Base-by-base conservation (phyloP, 2,888 invertebrate species). In the Halocaridina rubra region DNA sequence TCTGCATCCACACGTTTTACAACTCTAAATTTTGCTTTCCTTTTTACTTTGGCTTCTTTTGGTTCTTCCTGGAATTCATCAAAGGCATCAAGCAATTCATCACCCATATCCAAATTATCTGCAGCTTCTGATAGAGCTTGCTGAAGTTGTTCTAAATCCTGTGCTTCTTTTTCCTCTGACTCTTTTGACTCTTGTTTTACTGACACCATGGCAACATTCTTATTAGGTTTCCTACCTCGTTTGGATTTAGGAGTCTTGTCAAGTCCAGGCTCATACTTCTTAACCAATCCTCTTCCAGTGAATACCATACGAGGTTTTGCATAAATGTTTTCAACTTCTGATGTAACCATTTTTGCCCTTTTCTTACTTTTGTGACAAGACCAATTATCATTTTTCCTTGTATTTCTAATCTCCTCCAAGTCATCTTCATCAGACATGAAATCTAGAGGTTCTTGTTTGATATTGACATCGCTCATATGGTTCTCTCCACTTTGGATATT, bases 291-390 rank as follows among this genome's bases (percentile, higher is more conserved):
- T 39, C 64, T 71, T 3, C 85, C 85, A 7, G 85, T 85, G 72
- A 85, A 85, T 7, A 81, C 69, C 85, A 85, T 85, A 16, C 85
- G 85, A n/a, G 85, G 85, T 30, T 85, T 85, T 22, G 85, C 85
- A 69, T 85, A 85, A 7, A 85, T 74, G 46, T 85, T 85, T 24
- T 85, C 81, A 29, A 85, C 72, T 61, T 85, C 85, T 27, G 85
- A 81, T 13, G 85, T 85, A 10, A 85, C 81, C 79, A 85, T 81
- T 59, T 61, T 84, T 8, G 84, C 84, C 22, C 84, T 78, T 33
- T 75, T 84, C 22, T 72, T 84, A n/a, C 24, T 30, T 29, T 79
- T 29, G 19, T 78, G 33, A 13, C 72, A 78, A 27, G 10, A 24
- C 32, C 46, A 10, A 39, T 71, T 57, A 16, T 10, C 27, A 1